phyloP scores from a whole-genome alignment of 2,797 vertebrate genomes.

The Aphelocoma californica region DNA sequence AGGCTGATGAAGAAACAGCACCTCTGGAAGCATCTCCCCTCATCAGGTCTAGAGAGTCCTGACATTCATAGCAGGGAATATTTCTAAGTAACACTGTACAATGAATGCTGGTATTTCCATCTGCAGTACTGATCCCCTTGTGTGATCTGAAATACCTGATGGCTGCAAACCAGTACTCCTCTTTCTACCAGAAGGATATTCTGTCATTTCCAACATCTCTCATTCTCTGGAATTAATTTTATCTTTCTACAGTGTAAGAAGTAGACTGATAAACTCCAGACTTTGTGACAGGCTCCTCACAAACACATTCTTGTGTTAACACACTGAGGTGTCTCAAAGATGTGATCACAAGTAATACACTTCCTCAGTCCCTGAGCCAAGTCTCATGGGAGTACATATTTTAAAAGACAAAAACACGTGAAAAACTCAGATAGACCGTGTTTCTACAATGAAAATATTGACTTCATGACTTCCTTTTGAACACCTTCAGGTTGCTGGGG shows the following conservation, averaged over 20 bases:
- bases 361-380: not conserved
- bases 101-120: not conserved
- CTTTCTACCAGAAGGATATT: constrained; percentile 4
- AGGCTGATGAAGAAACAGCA: not conserved
- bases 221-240: constrained; percentile 43
- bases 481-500: not conserved
- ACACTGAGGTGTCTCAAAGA: not conserved
- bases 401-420: not conserved
- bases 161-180: constrained; percentile 11
- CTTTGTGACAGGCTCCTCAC: not conserved
- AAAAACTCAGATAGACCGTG: not conserved
- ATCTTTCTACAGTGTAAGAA: not conserved
- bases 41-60: not conserved
- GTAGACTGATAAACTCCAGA: constrained; percentile 42
- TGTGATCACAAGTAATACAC: not conserved
- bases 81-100: not conserved
- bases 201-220: not conserved
- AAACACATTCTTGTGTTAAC: constrained; percentile 22
- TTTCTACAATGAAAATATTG: not conserved
- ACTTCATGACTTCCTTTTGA: not conserved
- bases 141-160: not conserved
- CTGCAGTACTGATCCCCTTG: not conserved
- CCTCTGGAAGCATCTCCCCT: not conserved
- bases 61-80: not conserved
- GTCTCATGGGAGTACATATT: not conserved